Base-by-base conservation (phyloP, 2,888 invertebrate genomes). In the Leucoma salicis region DNA sequence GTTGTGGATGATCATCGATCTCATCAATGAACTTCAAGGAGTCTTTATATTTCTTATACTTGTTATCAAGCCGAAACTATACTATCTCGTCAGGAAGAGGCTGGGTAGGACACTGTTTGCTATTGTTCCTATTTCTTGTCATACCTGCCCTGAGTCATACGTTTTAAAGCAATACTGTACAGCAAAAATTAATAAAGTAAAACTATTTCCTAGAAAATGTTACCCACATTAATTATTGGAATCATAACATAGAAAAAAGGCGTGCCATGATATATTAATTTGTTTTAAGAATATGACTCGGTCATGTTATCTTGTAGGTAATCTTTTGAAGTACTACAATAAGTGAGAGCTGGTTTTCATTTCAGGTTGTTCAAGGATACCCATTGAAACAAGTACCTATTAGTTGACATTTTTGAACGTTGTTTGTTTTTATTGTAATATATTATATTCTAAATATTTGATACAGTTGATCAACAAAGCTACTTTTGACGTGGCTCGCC, bases 31-130 rank as follows among this genome's bases (percentile, higher is more conserved):
- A 39, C 86, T 95, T 2, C 93, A 95, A 71, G 95, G 95, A 46
- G 91, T 95, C 14, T 90, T 93, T 57, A 94, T 95, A 43, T 95
- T 95, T 72, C 78, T 93, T 33, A 93, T 95, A 37, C 92, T 95
- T 49, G 92, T 94, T 7, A 88, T 94, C 57, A 95, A 95, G 68
- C 91, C 89, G 14, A 92, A 93, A 58, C 91, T 94, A 0, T 92
- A 92, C 66, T 77, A 86, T 28, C 91, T 92, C 14, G 83, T 94
- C 42, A 81, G 89, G 52, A 85, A 88, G 48, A 90, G 91, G 53
- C 71, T 93, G 7, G 91, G 92, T 92, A 75, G 83, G 83, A n/a
- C 15, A 14, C 1, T 14, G n/a, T 27, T 12, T 10, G n/a, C 5
- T 10, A 5, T 27, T 27, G 5, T 27, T 2, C 11, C n/a, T 27